Evolutionary conservation across 2,113 vertebrate genomes (phyloP).

Genomic region (Apeltes quadracus): DNA sequence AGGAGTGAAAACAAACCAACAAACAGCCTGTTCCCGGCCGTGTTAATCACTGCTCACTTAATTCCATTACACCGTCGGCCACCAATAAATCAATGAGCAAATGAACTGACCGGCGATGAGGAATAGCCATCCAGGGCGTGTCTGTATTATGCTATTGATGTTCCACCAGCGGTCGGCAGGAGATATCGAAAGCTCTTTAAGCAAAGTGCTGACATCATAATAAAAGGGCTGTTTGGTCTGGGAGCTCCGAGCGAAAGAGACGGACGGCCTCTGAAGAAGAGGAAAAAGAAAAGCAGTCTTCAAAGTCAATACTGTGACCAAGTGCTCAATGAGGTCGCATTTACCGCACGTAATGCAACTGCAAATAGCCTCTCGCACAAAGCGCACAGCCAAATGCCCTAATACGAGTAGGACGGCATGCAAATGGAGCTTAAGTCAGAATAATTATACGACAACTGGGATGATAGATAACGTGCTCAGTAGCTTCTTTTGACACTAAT

Average conservation of each 20-base stretch:
- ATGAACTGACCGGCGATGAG: conserved; percentile 76
- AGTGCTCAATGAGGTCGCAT: conserved; percentile 66
- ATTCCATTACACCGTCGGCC: conserved; percentile 74
- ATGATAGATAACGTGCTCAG: conserved; percentile 57
- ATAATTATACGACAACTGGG: conserved; percentile 48
- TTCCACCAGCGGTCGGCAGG: conserved; percentile 66
- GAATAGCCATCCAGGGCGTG: conserved; percentile 61
- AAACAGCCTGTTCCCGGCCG: conserved; percentile 74
- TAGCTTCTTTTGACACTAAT: conserved; percentile 51
- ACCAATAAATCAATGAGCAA: conserved; percentile 82
- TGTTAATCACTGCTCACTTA: conserved; percentile 74
- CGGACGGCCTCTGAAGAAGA: conserved; percentile 60
- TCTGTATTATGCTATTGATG: conserved; percentile 78
- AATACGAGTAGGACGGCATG: conserved; percentile 15
- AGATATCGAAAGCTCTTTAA: conserved; percentile 83
- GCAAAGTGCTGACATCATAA: conserved; percentile 83
- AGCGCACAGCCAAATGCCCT: conserved; percentile 27
- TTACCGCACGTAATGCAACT: conserved; percentile 66
- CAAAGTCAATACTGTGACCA: conserved; percentile 70
- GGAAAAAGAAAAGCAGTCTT: conserved; percentile 66
- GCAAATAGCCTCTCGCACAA: conserved; percentile 55
- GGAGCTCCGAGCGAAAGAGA: conserved; percentile 67
- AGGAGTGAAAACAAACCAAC: conserved; percentile 49
- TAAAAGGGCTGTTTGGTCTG: conserved; percentile 74
- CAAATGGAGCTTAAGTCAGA: conserved; percentile 42